Percentiles rank a stretch among this genome's conserved stretches.
Conservation (phyloP, 1,140 invertebrate genomes). For the Sminthurides bifidus region DNA sequence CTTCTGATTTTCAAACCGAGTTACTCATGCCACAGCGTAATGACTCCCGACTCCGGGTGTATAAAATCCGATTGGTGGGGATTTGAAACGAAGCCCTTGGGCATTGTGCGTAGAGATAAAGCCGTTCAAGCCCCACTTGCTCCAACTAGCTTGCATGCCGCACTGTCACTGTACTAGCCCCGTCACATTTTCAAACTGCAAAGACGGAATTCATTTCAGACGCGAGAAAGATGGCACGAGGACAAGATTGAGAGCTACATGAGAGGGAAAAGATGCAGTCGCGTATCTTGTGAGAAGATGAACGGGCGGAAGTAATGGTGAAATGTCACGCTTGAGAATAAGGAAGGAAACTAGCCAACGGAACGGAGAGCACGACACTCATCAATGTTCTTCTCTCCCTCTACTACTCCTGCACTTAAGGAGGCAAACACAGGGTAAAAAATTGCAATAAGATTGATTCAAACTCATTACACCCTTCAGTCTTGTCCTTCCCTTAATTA, state of each 20-base stretch:
- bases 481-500: constrained; percentile 15
- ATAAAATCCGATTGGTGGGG: background rate
- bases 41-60: background rate
- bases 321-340: constrained; percentile 16
- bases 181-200: too few relatives aligned
- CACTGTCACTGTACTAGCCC: too few relatives aligned
- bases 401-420: constrained; percentile 11
- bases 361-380: constrained; percentile 17
- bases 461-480: constrained; percentile 16
- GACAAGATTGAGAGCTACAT: background rate
- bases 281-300: too few relatives aligned
- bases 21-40: too few relatives aligned
- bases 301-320: constrained; percentile 13
- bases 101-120: too few relatives aligned
- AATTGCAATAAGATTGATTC: constrained; percentile 25
- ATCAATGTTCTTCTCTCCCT: constrained; percentile 16
- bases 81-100: too few relatives aligned
- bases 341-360: constrained; percentile 10
- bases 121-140: too few relatives aligned
- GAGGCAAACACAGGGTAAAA: constrained; percentile 19
- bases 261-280: constrained; percentile 2
- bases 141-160: too few relatives aligned
- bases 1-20: too few relatives aligned
- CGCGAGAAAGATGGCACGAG: background rate
- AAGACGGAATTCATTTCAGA: background rate